These are phyloP conservation scores for Philypnodon macrostomus DNA, from an alignment of 2,797 vertebrate genomes.

Conservation along the genomic window DNA sequence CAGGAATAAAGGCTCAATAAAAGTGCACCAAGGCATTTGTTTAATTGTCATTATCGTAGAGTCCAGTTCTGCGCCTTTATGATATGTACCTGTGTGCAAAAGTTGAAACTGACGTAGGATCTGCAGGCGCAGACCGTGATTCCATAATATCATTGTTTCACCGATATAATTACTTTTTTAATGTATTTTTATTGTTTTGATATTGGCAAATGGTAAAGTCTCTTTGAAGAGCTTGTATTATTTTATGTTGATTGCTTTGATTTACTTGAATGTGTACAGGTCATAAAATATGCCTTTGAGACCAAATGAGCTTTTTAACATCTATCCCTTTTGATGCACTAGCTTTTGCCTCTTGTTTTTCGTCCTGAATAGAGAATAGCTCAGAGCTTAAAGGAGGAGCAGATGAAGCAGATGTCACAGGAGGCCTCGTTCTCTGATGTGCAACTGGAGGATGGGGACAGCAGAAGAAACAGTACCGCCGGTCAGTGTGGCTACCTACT, in stretches of 20 bases:
- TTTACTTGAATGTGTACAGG: neutral
- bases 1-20: no score
- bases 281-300: constrained; percentile 10
- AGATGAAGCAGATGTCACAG: constrained; percentile 79
- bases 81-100: no score
- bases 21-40: no score
- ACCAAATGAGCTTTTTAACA: constrained; percentile 8
- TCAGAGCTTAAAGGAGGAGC: constrained; percentile 94
- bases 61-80: no score
- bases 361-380: constrained; percentile 86
- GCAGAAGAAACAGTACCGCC: constrained; percentile 78
- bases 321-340: neutral
- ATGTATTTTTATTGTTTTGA: constrained; percentile 4
- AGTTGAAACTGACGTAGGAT: no score
- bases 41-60: no score
- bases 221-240: constrained; percentile 6
- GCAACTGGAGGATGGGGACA: constrained; percentile 82
- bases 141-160: no score
- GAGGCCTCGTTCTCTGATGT: constrained; percentile 88
- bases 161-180: no score
- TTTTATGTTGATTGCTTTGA: constrained; percentile 14
- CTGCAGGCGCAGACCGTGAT: no score
- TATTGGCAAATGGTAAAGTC: constrained; percentile 1
- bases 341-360: constrained; percentile 12
- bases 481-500: constrained; percentile 54